phyloP scores from a whole-genome alignment of 2,113 vertebrate genomes.

The Oxygymnocypris stewartii region DNA sequence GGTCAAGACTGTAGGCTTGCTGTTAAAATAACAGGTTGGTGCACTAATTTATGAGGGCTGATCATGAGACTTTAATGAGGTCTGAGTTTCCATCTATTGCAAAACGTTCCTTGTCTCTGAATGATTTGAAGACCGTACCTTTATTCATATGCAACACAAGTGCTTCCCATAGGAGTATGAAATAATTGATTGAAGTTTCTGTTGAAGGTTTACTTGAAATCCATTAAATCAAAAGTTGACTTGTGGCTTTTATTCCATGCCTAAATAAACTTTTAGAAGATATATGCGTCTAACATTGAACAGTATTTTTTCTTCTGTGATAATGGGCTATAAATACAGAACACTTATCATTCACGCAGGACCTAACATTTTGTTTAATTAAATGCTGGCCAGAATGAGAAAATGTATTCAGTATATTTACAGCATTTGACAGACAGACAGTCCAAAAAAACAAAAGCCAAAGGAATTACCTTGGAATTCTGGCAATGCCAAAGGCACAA shows the following conservation, averaged over 20 bases:
- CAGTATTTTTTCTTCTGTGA: neutral
- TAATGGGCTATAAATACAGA: neutral
- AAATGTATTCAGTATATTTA: neutral
- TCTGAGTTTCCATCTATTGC: neutral
- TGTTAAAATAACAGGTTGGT: constrained; percentile 20
- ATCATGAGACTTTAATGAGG: neutral
- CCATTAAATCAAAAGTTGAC: neutral
- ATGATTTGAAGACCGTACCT: neutral
- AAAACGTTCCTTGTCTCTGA: neutral
- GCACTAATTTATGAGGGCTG: neutral
- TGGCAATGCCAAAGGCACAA: neutral
- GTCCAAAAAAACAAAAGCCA: neutral
- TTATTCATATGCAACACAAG: neutral
- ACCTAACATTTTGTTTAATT: neutral
- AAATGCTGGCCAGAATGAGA: neutral
- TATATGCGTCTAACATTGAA: neutral
- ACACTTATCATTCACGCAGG: neutral
- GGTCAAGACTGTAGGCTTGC: neutral
- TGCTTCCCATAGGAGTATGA: neutral
- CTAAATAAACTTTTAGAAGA: constrained; percentile 3
- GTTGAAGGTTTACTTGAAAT: neutral
- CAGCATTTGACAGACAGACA: neutral
- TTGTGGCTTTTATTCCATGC: neutral
- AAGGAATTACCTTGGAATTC: neutral
- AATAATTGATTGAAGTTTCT: neutral